Base-by-base conservation (phyloP, 1,140 invertebrate genomes). In the Epicauta chinensis region DNA sequence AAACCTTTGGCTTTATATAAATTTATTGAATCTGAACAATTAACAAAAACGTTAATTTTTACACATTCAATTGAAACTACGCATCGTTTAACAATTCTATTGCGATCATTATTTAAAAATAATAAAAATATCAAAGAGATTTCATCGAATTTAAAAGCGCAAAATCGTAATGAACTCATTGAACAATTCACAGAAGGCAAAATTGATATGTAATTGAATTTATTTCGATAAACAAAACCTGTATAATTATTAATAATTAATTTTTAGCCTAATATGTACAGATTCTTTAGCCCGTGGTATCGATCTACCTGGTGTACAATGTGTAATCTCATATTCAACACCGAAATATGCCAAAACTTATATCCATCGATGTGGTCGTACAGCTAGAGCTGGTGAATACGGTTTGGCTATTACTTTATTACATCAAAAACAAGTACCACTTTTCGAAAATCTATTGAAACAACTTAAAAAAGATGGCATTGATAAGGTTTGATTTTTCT, bases 231-330 rank as follows among this genome's bases (percentile, higher is more conserved):
- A n/a, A n/a, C n/a, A n/a, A n/a, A n/a, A n/a, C n/a, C 5, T 13
- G 38, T 34, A 14, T 37, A n/a, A 48, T 15, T 11, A n/a, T 48
- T 40, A 2, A 35, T 51, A 14, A 32, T 17, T 58, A 57, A 34
- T 36, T 76, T 73, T 62, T 64, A 89, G 88, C 15, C 74, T 98
- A 10, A 82, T 99, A 39, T 89, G 89, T 55, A 91, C 94, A 1
- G 95, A 98, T 77, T 82, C 87, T 4, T 75, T 98, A 65, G 92
- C 95, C 0, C 77, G 97, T 73, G 97, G 97, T 42, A 88, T 99
- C 51, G 96, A 99, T 73, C 82, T 98, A 61, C 80, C 84, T 3
- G 78, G 84, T 64, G 84, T 98, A 13, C 83, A 92, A 56, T 85
- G 86, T 68, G 95, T 99, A 0, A 77, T 99, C 47, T 93, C 89